Base-by-base conservation (phyloP, 1,140 invertebrate species). In the Rhizoglyphus robini region DNA sequence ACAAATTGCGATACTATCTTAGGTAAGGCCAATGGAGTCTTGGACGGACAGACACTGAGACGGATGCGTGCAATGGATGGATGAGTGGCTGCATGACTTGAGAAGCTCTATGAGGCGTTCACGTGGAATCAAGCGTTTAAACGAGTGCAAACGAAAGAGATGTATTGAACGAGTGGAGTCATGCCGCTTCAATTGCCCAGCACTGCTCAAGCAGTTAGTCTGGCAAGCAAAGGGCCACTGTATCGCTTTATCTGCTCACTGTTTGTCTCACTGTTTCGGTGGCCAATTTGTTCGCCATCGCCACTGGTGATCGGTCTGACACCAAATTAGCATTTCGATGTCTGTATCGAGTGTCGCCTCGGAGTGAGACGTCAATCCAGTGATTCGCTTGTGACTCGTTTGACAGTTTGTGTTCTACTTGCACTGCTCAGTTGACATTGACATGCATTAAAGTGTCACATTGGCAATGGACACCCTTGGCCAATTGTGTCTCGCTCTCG, bases 111-210 rank as follows among this genome's bases (percentile, higher is more conserved):
- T 46, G 58, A 60, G 32, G 58, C 58, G 58, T 60, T 60, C 58
- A 60, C 58, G 58, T 60, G 58, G 58, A 60, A 60, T 60, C 58
- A 60, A 46, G 58, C 58, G 58, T 60, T 60, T 60, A 60, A 60
- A 60, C 58, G 58, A n/a, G 15, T 18, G 8, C 20, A 41, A 41
- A 41, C 36, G 36, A 41, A 41, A 11, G 36, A 41, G 36, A 41
- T 41, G 36, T 11, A 41, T 41, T 41, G 15, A 51, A 51, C 13
- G 23, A 13, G 48, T 4, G 48, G 36, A 18, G 36, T 18, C 36
- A 41, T 11, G 18, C 36, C 18, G 36, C 8, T 41, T 41, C 36
- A 8, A 11, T 41, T 18, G 36, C 18, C 36, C 36, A 41, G 36
- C 8, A 41, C 36, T 18, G 36, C 8, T 41, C 36, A 41, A 41